Conservation (phyloP, 2,797 vertebrate species). For the Carcharodon carcharias region DNA sequence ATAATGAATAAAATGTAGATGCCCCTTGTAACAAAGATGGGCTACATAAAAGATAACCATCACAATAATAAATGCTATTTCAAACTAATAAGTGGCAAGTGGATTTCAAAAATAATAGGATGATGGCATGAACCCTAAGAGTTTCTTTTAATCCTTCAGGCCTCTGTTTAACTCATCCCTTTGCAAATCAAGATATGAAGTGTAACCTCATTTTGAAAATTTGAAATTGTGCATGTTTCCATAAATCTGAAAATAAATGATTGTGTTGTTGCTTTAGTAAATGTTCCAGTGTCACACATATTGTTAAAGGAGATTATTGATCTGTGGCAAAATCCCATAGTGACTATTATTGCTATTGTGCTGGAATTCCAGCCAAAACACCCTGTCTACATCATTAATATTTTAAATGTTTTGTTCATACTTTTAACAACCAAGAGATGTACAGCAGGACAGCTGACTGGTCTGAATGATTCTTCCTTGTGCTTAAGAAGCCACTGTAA, state of each 20-base stretch:
- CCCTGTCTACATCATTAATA: neutral
- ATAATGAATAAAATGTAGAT: neutral
- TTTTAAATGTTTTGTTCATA: neutral
- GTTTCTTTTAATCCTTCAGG: neutral
- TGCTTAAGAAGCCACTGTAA: neutral
- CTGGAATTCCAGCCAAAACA: constrained; percentile 50
- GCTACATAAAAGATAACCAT: neutral
- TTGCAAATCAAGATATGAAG: neutral
- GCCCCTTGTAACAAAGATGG: neutral
- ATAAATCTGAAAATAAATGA: neutral
- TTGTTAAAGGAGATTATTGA: neutral
- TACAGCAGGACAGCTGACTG: neutral
- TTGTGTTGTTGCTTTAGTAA: neutral
- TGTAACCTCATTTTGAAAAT: neutral
- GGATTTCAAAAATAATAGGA: neutral
- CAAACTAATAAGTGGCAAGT: neutral
- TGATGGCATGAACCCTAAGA: neutral
- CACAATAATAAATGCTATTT: neutral
- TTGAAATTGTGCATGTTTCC: neutral
- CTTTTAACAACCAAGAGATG: neutral
- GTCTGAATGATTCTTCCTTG: neutral
- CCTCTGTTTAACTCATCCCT: neutral
- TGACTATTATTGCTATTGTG: constrained; percentile 12
- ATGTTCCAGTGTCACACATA: neutral
- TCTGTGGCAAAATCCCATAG: neutral